A percentile compares a stretch with the other conserved stretches of the same genome.
Evolutionary conservation across 2,113 vertebrate genomes (phyloP).

Genomic region (Petrocephalus microphthalmus): DNA sequence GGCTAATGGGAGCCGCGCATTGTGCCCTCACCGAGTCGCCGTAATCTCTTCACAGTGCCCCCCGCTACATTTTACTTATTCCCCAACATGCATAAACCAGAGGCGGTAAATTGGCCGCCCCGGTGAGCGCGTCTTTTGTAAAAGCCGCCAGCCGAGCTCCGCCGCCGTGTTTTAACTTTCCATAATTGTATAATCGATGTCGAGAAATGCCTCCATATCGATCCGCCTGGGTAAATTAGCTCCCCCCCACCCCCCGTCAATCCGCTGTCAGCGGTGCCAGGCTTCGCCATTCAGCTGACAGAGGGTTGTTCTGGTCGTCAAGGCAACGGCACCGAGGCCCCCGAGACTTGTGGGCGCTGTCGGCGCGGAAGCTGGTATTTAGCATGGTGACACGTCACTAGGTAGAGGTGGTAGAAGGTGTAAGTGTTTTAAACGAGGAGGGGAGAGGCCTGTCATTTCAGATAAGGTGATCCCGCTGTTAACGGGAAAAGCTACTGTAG

Average conservation of each 20-base stretch:
- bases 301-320: not conserved
- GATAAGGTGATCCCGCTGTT: not conserved
- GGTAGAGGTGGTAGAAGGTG: not conserved
- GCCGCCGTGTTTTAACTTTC: constrained; percentile 46
- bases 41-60: constrained; percentile 67
- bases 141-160: not conserved
- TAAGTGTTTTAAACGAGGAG: not conserved
- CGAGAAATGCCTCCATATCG: constrained; percentile 59
- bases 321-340: not conserved
- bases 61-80: constrained; percentile 32
- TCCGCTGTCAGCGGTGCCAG: constrained; percentile 33
- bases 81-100: not conserved
- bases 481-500: not conserved
- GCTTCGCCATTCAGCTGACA: constrained; percentile 26
- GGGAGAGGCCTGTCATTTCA: not conserved
- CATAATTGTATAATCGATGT: constrained; percentile 64
- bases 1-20: constrained; percentile 69
- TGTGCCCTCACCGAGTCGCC: constrained; percentile 65
- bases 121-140: not conserved
- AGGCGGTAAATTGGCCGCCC: not conserved
- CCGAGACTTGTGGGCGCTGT: not conserved
- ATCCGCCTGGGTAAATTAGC: constrained; percentile 37
- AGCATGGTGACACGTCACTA: not conserved
- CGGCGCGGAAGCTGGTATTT: not conserved
- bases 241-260: not conserved